A percentile compares a stretch with the other conserved stretches of the same genome.
Evolutionary conservation across 2,888 invertebrate species (phyloP).

Genomic region (Dorcus parallelipipedus): DNA sequence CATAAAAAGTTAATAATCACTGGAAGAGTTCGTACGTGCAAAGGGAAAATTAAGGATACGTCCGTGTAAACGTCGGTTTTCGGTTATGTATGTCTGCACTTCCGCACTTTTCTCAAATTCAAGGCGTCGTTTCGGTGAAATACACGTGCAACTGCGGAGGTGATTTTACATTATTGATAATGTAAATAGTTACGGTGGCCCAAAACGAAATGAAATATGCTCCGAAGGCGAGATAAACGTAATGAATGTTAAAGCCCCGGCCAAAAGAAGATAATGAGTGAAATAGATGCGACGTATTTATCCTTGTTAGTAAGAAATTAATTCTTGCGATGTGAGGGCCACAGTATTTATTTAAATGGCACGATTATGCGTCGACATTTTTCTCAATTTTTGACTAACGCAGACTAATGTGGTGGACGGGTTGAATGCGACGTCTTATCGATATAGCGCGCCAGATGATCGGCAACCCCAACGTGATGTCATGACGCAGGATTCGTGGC

Average conservation of each 20-base stretch:
- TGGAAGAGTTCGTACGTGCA: conserved; percentile 2
- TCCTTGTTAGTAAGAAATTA: conserved; percentile 15
- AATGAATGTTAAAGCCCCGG: no score
- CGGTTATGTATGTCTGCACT: conserved; percentile 9
- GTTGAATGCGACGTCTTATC: conserved; percentile 9
- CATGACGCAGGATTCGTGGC: conserved; percentile 25
- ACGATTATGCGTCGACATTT: conserved; percentile 17
- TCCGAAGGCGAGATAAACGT: no score
- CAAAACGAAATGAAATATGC: no score
- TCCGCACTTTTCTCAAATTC: conserved; percentile 2
- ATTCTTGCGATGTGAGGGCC: conserved; percentile 9
- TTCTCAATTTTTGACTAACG: conserved; percentile 18
- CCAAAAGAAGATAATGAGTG: background rate
- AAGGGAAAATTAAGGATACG: background rate
- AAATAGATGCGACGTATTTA: conserved; percentile 12
- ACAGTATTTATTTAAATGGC: conserved; percentile 19
- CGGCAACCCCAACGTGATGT: conserved; percentile 25
- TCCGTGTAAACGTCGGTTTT: conserved; percentile 2
- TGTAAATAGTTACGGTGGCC: no score
- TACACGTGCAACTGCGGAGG: no score
- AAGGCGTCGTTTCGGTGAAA: no score
- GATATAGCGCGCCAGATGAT: conserved; percentile 22
- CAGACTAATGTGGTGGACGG: conserved; percentile 13
- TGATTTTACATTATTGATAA: no score
- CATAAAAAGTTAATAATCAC: conserved; percentile 15